Conservation (phyloP, 2,888 invertebrate species). For the Lasioglossum leucozonium region DNA sequence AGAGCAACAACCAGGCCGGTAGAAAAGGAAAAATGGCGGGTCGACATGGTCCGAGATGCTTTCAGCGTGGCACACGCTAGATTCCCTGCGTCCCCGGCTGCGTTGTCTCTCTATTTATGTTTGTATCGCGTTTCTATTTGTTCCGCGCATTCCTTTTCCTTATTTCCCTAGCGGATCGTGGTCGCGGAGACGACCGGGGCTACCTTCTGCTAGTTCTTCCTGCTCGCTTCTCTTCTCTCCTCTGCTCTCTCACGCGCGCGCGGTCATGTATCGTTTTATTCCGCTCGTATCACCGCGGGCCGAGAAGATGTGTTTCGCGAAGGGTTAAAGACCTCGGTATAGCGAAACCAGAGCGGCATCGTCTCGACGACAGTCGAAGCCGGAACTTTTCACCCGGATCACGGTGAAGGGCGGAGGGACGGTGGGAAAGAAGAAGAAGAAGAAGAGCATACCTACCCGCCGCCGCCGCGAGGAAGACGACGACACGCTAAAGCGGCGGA, state of each 20-base stretch:
- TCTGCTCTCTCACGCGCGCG: too few relatives aligned
- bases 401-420: background rate
- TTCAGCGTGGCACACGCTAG: slow-evolving; percentile 5
- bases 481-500: background rate
- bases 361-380: background rate
- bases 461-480: background rate
- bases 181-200: slow-evolving; percentile 8
- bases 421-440: too few relatives aligned
- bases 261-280: slow-evolving; percentile 42
- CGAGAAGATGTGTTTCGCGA: slow-evolving; percentile 29
- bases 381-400: background rate
- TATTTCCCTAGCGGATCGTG: slow-evolving; percentile 61
- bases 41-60: slow-evolving; percentile 21
- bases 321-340: slow-evolving; percentile 53
- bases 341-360: background rate
- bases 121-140: slow-evolving; percentile 61
- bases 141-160: slow-evolving; percentile 56
- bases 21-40: background rate
- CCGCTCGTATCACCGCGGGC: slow-evolving; percentile 43
- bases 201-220: background rate
- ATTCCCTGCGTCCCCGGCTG: background rate
- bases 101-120: slow-evolving; percentile 52
- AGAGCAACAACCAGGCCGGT: background rate
- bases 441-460: background rate
- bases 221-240: background rate